Base-by-base conservation (phyloP, 2,113 vertebrate genomes). In the Naja naja region DNA sequence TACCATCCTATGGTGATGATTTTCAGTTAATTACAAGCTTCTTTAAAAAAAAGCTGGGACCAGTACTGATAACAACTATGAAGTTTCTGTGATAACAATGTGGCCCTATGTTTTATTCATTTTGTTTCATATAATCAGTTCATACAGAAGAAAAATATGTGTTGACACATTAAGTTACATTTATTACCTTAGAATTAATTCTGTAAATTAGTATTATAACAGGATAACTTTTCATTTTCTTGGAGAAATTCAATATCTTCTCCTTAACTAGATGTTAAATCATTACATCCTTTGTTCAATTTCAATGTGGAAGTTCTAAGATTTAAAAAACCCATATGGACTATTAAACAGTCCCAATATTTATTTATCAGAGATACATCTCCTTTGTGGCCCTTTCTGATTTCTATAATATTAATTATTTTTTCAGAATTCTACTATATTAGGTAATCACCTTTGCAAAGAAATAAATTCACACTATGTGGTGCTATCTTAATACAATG, bases 361-460 rank as follows among this genome's bases (percentile, higher is more conserved):
- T 90, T 0, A 87, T 93, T 95, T 47, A 0, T 81, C 90, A 93
- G 87, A 39, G 91, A 92, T 34, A 91, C 91, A 87, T 93, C n/a
- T 92, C 89, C 91, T 93, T 69, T 92, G 25, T 45, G 8, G 11
- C 74, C 93, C 92, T 90, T 93, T 92, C n/a, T 90, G 54, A 18
- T 95, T 96, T 90, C n/a, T 94, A 88, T 30, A 89, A n/a, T 91
- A 94, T 90, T 60, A 95, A 90, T 34, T 94, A 87, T n/a, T 89
- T 1, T 52, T 56, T 69, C 81, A 3, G 56, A 96, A 93, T 91
- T 89, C 55, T 52, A 94, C 95, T 93, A 69, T 11, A 87, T 93
- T 94, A 93, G 96, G 93, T 94, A 94, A 94, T 94, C 94, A 87
- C 94, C 95, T 95, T 95, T 93, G 89, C 90, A 90, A 93, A 94